Evolutionary conservation across 2,888 invertebrate species (phyloP).

Genomic region (Eurois occulta): DNA sequence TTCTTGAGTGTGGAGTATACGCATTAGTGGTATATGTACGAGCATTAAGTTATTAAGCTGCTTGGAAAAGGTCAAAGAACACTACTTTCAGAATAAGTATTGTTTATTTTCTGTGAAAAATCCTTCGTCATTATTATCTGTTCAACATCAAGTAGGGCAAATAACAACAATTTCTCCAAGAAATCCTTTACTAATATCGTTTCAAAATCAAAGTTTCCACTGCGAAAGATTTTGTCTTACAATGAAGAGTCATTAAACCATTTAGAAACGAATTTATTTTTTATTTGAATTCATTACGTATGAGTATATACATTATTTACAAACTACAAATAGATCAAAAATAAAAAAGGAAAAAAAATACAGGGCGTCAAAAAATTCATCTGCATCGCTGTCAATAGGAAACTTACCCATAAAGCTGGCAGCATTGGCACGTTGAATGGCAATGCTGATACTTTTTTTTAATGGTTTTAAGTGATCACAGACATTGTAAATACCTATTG

Average conservation of each 20-base stretch:
- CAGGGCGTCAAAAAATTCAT: too few species aligned
- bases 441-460: not conserved
- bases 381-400: too few species aligned
- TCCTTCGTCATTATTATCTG: not conserved
- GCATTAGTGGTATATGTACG: not conserved
- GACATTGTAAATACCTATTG: not conserved
- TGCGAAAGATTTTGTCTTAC: not conserved
- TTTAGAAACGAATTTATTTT: too few species aligned
- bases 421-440: not conserved
- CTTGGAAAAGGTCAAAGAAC: conserved; percentile 5
- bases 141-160: not conserved
- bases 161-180: not conserved
- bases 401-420: too few species aligned
- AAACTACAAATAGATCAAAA: too few species aligned
- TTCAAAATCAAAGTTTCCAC: not conserved
- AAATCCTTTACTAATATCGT: not conserved
- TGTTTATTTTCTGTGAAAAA: not conserved
- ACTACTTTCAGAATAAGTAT: not conserved
- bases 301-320: too few species aligned
- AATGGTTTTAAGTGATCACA: not conserved
- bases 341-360: too few species aligned
- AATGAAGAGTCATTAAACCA: not conserved
- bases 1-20: conserved; percentile 26
- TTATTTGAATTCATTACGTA: too few species aligned
- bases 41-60: conserved; percentile 2